phyloP scores from a whole-genome alignment of 2,888 invertebrate species.

The Choristoneura rosaceana region DNA sequence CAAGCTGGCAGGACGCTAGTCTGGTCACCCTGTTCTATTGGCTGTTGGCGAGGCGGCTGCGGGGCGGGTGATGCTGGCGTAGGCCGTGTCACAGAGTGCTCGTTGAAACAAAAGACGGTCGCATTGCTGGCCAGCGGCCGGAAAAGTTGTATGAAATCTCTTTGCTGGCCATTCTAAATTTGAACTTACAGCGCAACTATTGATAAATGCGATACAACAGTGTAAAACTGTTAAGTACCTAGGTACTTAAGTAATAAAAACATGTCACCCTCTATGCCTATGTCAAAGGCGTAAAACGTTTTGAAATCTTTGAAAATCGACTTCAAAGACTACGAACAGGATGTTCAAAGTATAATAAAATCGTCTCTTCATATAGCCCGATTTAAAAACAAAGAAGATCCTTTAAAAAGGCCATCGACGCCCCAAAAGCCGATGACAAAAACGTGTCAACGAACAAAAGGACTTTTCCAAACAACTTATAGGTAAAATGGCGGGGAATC shows the following conservation, averaged over 20 bases:
- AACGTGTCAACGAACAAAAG: constrained; percentile 49
- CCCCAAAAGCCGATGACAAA: constrained; percentile 39
- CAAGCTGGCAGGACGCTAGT: no score
- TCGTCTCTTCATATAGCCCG: neutral
- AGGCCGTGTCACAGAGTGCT: no score
- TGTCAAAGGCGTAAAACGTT: neutral
- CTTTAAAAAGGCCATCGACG: constrained; percentile 25
- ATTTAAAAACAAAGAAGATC: constrained; percentile 12
- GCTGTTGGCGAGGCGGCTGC: no score
- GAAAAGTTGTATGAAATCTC: no score
- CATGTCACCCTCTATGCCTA: neutral
- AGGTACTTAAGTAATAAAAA: neutral
- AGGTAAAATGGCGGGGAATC: constrained; percentile 56
- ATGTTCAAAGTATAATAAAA: constrained; percentile 8
- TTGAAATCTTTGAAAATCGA: neutral
- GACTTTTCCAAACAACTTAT: constrained; percentile 59
- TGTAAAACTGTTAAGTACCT: neutral
- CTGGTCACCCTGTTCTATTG: no score
- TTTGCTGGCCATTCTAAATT: no score
- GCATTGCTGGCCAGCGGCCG: no score
- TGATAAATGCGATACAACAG: neutral
- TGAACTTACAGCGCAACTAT: no score
- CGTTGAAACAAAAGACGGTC: no score
- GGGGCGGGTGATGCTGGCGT: no score
- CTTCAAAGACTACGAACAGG: constrained; percentile 2